phyloP scores from a whole-genome alignment of 2,113 vertebrate genomes.

The Rhynchopsitta pachyrhyncha region DNA sequence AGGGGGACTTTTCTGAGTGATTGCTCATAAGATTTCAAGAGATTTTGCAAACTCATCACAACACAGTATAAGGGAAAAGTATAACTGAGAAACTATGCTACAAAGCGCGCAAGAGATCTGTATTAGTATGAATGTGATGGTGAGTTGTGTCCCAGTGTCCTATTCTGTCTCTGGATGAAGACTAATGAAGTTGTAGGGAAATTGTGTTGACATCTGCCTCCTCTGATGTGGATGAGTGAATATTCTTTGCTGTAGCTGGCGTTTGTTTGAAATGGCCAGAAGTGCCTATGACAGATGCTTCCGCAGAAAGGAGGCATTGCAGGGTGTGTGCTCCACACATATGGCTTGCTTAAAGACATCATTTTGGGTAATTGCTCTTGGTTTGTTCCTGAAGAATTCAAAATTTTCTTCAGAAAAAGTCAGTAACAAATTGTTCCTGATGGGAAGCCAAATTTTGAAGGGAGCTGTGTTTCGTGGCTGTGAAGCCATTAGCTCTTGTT shows the following conservation, averaged over 20 bases:
- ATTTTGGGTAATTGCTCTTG: not conserved
- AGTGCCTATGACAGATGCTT: not conserved
- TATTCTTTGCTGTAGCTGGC: not conserved
- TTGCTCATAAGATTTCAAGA: not conserved
- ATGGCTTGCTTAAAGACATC: not conserved
- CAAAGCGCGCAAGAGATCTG: not conserved
- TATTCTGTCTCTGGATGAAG: not conserved
- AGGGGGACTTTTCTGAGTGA: not conserved
- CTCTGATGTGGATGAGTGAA: not conserved
- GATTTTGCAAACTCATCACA: not conserved
- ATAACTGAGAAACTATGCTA: not conserved
- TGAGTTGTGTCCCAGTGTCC: not conserved
- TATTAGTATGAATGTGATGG: fast-evolving
- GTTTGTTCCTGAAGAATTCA: not conserved
- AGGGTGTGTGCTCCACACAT: not conserved
- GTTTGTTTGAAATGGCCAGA: not conserved
- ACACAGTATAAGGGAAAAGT: not conserved
- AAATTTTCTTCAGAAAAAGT: not conserved
- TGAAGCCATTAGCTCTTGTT: not conserved
- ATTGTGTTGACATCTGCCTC: fast-evolving
- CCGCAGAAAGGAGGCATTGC: not conserved
- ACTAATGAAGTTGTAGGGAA: not conserved
- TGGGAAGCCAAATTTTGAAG: not conserved
- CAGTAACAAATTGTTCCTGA: not conserved
- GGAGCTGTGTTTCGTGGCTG: not conserved